Evolutionary conservation across 2,888 invertebrate genomes (phyloP), one percentile per base, ranked within the genome.

Genomic region (Prosapia bicincta): DNA sequence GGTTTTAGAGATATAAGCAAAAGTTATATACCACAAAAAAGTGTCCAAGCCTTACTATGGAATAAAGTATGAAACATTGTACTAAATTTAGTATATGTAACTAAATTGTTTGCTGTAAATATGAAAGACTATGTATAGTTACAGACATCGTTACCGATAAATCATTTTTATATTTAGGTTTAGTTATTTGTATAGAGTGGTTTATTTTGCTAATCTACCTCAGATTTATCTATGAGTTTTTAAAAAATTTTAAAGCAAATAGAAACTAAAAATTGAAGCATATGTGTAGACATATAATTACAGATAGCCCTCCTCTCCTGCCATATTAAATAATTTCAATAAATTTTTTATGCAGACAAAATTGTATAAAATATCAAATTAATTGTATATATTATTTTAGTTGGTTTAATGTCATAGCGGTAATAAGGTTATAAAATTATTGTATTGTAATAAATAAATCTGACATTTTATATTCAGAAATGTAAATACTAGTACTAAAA

Each of bases 361-460:
- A 54, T n/a, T 54, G 13, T 54, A 20, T 54, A 54, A 54, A 20
- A 54, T 54, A 54, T 54, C 54, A 54, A 54, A 54, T 54, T 54
- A 54, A 54, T 54, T 54, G 54, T 54, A 54, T 54, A 54, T 54
- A 54, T 54, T 54, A 54, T 54, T 54, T 54, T 54, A 54, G 54
- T 20, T 54, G 54, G 54, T 54, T 54, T 54, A 54, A 54, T 54
- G 54, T 54, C 54, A 54, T 54, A 54, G 54, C n/a, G 54, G 54
- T 54, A 54, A 54, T 54, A 54, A 54, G 54, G 54, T 54, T 54
- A 54, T 2, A 54, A 54, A 54, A 10, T 54, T 54, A 54, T 54
- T 54, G 54, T 54, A 54, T 54, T 54, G 54, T 54, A 54, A 20
- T 54, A 54, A 54, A 54, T 54, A 54, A 54, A 54, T 54, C 54